Evolutionary conservation across 2,113 vertebrate genomes (phyloP).

Genomic region (Percina caprodes): DNA sequence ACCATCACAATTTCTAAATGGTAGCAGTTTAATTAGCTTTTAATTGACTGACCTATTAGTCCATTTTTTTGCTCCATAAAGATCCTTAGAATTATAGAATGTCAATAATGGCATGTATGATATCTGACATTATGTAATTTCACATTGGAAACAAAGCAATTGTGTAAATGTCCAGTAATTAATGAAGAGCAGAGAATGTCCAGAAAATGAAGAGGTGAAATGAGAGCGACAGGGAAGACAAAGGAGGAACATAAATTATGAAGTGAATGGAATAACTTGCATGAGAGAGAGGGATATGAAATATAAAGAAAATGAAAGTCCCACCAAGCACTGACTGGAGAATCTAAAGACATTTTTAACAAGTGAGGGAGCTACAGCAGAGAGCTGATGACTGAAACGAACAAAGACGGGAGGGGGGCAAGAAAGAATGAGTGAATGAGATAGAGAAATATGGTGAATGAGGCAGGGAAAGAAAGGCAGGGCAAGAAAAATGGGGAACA

Average conservation of each 20-base stretch:
- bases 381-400: conserved; percentile 4
- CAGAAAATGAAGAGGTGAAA: conserved; percentile 35
- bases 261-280: conserved; percentile 31
- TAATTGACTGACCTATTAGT: neutral
- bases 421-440: conserved; percentile 21
- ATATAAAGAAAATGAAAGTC: conserved; percentile 55
- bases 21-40: neutral
- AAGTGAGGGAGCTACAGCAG: conserved; percentile 23
- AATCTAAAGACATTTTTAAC: conserved; percentile 33
- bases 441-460: conserved; percentile 7
- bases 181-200: neutral
- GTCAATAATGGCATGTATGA: too few species aligned
- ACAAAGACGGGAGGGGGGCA: neutral
- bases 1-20: neutral
- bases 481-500: conserved; percentile 40
- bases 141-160: neutral
- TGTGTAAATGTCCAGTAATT: too few species aligned
- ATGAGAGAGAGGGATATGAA: conserved; percentile 28
- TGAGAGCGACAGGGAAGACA: conserved; percentile 30
- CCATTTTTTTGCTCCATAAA: neutral
- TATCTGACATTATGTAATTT: neutral
- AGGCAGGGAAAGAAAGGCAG: conserved; percentile 1
- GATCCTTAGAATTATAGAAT: neutral
- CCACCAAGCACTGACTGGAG: conserved; percentile 44
- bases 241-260: conserved; percentile 43